These are phyloP conservation scores for Cirrhinus mrigala DNA, from an alignment of 2,797 vertebrate species.

Conservation along the genomic window DNA sequence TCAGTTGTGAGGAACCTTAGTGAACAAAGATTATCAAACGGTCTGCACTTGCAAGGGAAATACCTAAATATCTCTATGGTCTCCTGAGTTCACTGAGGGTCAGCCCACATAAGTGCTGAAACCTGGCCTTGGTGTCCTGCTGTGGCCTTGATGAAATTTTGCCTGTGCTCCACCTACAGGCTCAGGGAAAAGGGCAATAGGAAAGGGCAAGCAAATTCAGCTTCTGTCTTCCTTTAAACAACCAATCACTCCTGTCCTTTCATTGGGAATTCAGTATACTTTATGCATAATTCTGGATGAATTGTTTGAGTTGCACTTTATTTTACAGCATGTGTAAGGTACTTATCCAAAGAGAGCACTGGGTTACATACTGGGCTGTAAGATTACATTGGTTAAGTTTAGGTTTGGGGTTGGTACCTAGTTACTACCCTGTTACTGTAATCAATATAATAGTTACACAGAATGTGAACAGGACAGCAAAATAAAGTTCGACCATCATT, in stretches of 20 bases:
- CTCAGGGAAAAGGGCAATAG: not conserved
- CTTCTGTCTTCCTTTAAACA: slow-evolving; percentile 4
- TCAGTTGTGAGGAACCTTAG: not conserved
- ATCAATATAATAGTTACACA: no score
- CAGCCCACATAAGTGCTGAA: not conserved
- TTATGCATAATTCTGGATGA: not conserved
- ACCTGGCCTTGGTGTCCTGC: not conserved
- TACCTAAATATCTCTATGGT: slow-evolving; percentile 7
- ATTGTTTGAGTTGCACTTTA: not conserved
- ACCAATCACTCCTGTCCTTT: not conserved
- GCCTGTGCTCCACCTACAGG: not conserved
- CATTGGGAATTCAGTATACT: not conserved
- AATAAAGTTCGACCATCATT: no score
- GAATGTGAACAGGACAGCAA: no score
- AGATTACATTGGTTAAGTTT: not conserved
- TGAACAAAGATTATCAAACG: not conserved
- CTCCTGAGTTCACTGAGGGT: not conserved
- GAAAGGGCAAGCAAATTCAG: not conserved
- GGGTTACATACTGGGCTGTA: not conserved
- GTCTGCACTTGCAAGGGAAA: not conserved
- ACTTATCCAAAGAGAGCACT: not conserved
- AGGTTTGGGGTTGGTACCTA: not conserved
- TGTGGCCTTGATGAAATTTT: slow-evolving; percentile 25
- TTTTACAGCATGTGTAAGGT: not conserved
- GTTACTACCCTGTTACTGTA: no score